Base-by-base conservation (phyloP, 2,888 invertebrate species). In the Tholera decimalis region DNA sequence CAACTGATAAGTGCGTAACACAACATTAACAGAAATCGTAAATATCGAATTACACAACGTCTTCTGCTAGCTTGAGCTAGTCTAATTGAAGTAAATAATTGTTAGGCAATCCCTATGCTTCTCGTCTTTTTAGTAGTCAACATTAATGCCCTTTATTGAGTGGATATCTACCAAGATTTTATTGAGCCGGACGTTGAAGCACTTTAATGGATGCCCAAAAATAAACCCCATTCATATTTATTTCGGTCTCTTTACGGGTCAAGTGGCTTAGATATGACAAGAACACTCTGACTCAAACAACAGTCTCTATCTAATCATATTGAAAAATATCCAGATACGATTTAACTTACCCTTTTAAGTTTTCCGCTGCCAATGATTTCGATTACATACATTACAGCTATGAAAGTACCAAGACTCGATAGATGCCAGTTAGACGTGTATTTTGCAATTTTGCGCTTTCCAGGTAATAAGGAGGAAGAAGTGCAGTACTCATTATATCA, bases 361-460 rank as follows among this genome's bases (percentile, higher is more conserved):
- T 59, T 60, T 55, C 58, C 63, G 20, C 64, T 66, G 69, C 63
- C 68, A 73, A 77, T 79, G 71, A 81, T 73, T 80, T 70, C 66
- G 77, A 78, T 82, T 77, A 77, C 75, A 75, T 66, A 70, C 60
- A 75, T 80, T 72, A 77, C 47, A 56, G 50, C 64, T 67, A 72
- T 57, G 68, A 67, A 78, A 83, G 85, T 83, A 80, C 82, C 76
- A 83, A 80, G 81, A 79, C 83, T 79, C 83, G 79, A 75, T 82
- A 80, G 81, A 83, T 74, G 81, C 83, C 83, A 85, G 83, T 83
- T 83, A 80, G 75, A 86, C 77, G 77, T 80, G 79, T 85, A 82
- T 84, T 89, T 90, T 86, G 83, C 80, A 87, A 89, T 90, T 89
- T 87, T 82, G 85, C 85, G 89, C 88, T 90, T 88, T 89, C 86